Evolutionary conservation across 2,113 vertebrate genomes (phyloP).

Genomic region (Redunca redunca): DNA sequence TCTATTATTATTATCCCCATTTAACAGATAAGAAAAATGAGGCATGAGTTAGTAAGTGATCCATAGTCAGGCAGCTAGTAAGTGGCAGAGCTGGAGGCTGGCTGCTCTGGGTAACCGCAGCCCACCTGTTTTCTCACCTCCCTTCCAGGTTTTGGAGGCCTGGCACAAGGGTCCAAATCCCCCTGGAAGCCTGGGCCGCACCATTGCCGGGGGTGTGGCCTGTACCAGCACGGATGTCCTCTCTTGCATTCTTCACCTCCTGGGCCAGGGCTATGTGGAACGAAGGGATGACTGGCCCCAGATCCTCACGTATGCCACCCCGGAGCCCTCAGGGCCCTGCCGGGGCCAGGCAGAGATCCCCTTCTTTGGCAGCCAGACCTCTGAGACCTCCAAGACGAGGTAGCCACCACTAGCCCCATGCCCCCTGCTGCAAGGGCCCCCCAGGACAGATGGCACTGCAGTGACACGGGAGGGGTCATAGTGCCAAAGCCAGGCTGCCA

Average conservation of each 20-base stretch:
- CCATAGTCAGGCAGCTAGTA: neutral
- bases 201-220: conserved; percentile 63
- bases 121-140: neutral
- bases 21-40: neutral
- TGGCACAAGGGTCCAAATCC: conserved; percentile 85
- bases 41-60: neutral
- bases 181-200: conserved; percentile 28
- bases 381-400: conserved; percentile 48
- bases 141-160: conserved; percentile 87
- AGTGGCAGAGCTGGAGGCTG: neutral
- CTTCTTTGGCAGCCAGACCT: conserved; percentile 75
- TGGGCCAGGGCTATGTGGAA: conserved; percentile 89
- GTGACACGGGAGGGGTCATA: neutral
- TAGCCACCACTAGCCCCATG: neutral
- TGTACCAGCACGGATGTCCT: conserved; percentile 91
- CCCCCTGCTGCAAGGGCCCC: neutral
- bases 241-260: conserved; percentile 92
- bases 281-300: conserved; percentile 90
- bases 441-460: too few species aligned
- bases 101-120: neutral
- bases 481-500: neutral
- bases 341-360: conserved; percentile 91
- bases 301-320: conserved; percentile 86
- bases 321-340: conserved; percentile 84
- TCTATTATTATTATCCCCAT: neutral